Evolutionary conservation across 2,113 vertebrate species (phyloP).

Genomic region (Esox niger): DNA sequence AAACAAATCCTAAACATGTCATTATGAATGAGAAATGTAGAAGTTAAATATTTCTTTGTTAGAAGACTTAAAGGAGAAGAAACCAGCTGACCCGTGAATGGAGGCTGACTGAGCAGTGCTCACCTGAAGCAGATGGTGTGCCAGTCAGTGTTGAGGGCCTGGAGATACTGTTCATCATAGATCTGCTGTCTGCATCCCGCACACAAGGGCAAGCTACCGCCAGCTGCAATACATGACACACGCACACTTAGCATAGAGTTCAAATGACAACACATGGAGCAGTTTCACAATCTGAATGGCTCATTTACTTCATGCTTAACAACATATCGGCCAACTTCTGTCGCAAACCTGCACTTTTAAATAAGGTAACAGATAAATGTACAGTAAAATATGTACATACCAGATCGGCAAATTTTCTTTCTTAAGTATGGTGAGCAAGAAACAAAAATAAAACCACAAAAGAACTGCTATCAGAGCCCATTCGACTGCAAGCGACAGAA

Average conservation of each 20-base stretch:
- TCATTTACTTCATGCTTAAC: neutral
- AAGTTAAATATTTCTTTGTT: neutral
- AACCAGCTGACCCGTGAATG: neutral
- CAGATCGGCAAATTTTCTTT: too few relatives aligned
- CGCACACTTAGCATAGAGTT: conserved; percentile 4
- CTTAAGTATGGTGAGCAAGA: too few relatives aligned
- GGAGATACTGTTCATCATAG: conserved; percentile 93
- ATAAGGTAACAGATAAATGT: too few relatives aligned
- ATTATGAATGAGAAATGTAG: neutral
- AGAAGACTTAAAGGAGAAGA: neutral
- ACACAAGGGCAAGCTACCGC: conserved; percentile 87
- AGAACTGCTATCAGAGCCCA: too few relatives aligned
- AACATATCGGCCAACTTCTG: neutral
- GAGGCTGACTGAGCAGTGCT: conserved; percentile 20
- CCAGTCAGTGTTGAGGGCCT: conserved; percentile 90
- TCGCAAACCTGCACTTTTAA: too few relatives aligned
- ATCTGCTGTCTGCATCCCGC: conserved; percentile 88
- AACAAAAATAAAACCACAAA: too few relatives aligned
- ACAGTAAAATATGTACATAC: too few relatives aligned
- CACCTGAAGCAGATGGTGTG: conserved; percentile 93
- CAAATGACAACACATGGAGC: neutral
- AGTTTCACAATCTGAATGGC: neutral
- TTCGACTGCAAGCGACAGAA: neutral
- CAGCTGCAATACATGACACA: conserved; percentile 57
- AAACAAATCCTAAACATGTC: too few relatives aligned